phyloP scores from a whole-genome alignment of 2,797 vertebrate species.

The Ptychadena robeensis region DNA sequence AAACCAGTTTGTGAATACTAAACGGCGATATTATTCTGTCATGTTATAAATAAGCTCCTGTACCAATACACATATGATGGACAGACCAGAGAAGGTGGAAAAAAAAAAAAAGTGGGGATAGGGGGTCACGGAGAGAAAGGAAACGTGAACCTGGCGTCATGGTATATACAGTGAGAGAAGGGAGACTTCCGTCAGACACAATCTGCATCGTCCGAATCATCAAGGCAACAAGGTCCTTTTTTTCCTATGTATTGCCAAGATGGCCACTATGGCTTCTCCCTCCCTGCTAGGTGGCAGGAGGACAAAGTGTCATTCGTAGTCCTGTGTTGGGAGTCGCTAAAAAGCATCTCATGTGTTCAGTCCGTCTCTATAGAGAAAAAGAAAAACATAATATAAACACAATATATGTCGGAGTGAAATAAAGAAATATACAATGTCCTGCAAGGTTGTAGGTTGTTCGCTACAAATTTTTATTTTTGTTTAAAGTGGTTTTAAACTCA shows the following conservation, averaged over 20 bases:
- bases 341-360: not conserved
- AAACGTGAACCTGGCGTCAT: not conserved
- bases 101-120: conserved; percentile 26
- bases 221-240: conserved; percentile 42
- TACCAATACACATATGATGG: conserved; percentile 49
- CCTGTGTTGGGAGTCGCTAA: not conserved
- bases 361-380: conserved; percentile 23
- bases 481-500: no score
- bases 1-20: conserved; percentile 50
- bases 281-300: not conserved
- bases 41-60: conserved; percentile 57
- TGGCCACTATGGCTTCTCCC: not conserved
- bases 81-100: conserved; percentile 1
- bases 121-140: not conserved
- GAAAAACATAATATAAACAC: not conserved
- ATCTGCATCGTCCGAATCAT: no score
- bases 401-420: no score
- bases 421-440: no score
- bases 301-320: not conserved
- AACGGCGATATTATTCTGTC: conserved; percentile 46
- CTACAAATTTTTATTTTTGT: no score
- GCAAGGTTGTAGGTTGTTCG: no score
- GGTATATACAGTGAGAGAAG: conserved; percentile 4
- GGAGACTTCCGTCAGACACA: not conserved
- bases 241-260: conserved; percentile 26